Evolutionary conservation across 2,797 vertebrate genomes (phyloP).

Genomic region (Microctenopoma lineatum): DNA sequence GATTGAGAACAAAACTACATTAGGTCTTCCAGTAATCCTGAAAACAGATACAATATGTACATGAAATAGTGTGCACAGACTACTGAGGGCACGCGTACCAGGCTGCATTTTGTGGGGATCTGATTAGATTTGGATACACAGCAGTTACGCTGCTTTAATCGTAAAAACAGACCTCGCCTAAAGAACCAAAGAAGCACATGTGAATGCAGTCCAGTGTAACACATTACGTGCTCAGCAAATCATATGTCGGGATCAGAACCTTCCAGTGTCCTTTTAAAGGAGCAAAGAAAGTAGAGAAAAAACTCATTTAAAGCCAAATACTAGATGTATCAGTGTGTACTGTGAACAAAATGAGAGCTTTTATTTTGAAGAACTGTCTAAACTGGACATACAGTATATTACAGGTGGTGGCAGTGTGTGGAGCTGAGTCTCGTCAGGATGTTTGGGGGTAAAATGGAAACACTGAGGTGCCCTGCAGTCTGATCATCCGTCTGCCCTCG

Average conservation of each 20-base stretch:
- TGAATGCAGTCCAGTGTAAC: constrained; percentile 9
- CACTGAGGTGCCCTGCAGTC: constrained; percentile 30
- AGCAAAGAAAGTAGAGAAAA: not conserved
- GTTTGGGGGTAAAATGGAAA: constrained; percentile 24
- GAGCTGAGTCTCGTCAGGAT: constrained; percentile 21
- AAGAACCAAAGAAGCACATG: not conserved
- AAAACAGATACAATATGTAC: constrained; percentile 79
- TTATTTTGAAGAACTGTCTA: not conserved
- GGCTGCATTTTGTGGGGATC: constrained; percentile 10
- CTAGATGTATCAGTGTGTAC: not conserved
- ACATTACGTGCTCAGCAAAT: not conserved
- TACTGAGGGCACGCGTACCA: constrained; percentile 34
- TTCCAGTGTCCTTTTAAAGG: not conserved
- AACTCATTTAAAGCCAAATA: not conserved
- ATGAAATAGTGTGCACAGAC: constrained; percentile 75
- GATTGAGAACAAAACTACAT: constrained; percentile 79
- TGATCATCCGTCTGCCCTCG: constrained; percentile 33
- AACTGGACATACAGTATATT: not conserved
- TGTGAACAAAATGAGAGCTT: not conserved
- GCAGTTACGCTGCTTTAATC: constrained; percentile 18
- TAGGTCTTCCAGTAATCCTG: constrained; percentile 76
- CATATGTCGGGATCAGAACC: constrained; percentile 11
- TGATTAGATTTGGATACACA: not conserved
- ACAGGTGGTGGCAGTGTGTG: constrained; percentile 30
- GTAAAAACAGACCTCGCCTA: not conserved